Conservation (phyloP, 1,140 invertebrate genomes). For the Neodiprion virginianus region DNA sequence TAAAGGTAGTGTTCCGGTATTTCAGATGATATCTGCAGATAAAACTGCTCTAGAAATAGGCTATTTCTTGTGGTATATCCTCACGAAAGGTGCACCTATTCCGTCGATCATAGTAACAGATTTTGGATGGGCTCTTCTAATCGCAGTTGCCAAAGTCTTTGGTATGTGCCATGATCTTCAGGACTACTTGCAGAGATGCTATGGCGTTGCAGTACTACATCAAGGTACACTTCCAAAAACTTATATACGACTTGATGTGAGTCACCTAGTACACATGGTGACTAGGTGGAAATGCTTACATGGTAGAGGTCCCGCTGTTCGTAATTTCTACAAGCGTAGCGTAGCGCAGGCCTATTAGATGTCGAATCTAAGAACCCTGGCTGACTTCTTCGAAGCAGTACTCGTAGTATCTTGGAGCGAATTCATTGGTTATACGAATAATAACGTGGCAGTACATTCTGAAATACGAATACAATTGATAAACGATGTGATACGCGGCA, state of each 20-base stretch:
- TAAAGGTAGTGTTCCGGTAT: conserved; percentile 20
- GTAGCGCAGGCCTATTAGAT: conserved; percentile 22
- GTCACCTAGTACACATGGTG: conserved; percentile 24
- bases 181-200: conserved; percentile 28
- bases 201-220: conserved; percentile 15
- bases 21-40: conserved; percentile 25
- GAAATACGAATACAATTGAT: conserved; percentile 17
- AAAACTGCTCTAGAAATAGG: conserved; percentile 23
- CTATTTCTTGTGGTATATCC: conserved; percentile 24
- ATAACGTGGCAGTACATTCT: conserved; percentile 10
- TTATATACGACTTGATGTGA: conserved; percentile 25
- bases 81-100: conserved; percentile 13
- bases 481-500: conserved; percentile 25
- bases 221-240: conserved; percentile 13
- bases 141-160: conserved; percentile 25
- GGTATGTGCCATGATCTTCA: conserved; percentile 20
- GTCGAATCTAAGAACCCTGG: conserved; percentile 2
- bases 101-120: conserved; percentile 23
- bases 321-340: conserved; percentile 19
- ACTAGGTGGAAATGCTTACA: conserved; percentile 23
- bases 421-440: conserved; percentile 8
- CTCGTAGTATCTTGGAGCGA: conserved; percentile 19
- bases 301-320: conserved; percentile 9
- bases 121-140: conserved; percentile 25
- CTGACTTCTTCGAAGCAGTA: conserved; percentile 17